phyloP scores from a whole-genome alignment of 2,113 vertebrate genomes.

The Carassius gibelio region DNA sequence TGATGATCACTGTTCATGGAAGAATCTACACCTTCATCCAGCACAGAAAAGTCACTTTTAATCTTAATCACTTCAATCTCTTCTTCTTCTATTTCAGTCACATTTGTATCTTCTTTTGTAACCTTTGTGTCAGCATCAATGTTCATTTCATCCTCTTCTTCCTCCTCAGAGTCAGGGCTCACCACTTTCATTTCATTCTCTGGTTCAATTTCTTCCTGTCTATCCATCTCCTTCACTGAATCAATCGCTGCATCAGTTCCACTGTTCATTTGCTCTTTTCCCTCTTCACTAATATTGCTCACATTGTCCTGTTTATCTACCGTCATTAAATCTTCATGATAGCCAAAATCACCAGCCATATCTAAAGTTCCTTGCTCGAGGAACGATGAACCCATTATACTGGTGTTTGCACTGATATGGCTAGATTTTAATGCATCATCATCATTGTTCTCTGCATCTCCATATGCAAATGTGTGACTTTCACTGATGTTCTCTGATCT shows the following conservation, averaged over 20 bases:
- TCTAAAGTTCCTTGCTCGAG: constrained; percentile 2
- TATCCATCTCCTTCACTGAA: background rate
- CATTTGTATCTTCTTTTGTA: background rate
- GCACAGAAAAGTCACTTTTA: background rate
- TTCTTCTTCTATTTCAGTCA: background rate
- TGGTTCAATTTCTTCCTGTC: constrained; percentile 10
- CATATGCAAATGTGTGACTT: background rate
- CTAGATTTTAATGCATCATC: background rate
- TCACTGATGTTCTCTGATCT: constrained; percentile 33
- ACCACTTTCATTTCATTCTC: background rate
- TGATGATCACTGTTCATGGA: constrained; percentile 8
- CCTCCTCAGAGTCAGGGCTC: background rate
- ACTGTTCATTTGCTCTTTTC: constrained; percentile 34
- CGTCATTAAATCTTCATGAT: constrained; percentile 31
- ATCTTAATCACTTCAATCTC: constrained; percentile 15
- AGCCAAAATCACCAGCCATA: background rate
- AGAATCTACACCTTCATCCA: background rate
- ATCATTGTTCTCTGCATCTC: constrained; percentile 2
- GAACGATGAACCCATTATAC: background rate
- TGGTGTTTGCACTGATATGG: background rate
- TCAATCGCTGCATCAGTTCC: constrained; percentile 6
- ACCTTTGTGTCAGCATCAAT: background rate
- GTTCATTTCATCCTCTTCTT: background rate
- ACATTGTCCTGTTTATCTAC: constrained; percentile 34
- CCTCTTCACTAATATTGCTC: constrained; percentile 37